Conservation (phyloP, 2,113 vertebrate species). For the Plotosus lineatus region DNA sequence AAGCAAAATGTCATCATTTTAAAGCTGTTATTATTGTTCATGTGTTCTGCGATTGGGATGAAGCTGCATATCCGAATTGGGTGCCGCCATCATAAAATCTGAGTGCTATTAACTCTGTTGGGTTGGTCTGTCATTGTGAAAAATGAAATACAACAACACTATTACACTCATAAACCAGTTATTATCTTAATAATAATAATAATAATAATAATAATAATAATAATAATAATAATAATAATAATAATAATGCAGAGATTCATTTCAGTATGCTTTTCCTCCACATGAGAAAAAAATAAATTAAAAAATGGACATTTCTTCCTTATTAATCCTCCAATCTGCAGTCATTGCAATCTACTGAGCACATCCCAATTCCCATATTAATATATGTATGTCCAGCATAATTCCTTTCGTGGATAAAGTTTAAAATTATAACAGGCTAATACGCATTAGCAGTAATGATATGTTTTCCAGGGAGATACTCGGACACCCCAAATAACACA, state of each 20-base stretch:
- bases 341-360: slow-evolving; percentile 6
- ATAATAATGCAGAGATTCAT: slow-evolving; percentile 6
- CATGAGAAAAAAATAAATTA: neutral
- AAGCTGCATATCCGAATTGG: slow-evolving; percentile 40
- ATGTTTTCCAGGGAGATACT: slow-evolving; percentile 42
- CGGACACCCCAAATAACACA: slow-evolving; percentile 18
- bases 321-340: slow-evolving; percentile 28
- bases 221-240: too few relatives aligned
- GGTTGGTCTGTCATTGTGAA: slow-evolving; percentile 35
- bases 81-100: slow-evolving; percentile 25
- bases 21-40: slow-evolving; percentile 43
- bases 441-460: slow-evolving; percentile 32
- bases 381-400: slow-evolving; percentile 12
- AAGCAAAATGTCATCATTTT: neutral
- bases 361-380: slow-evolving; percentile 19
- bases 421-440: slow-evolving; percentile 20
- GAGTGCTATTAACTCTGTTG: slow-evolving; percentile 39
- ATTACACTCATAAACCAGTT: slow-evolving; percentile 11
- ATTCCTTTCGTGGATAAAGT: slow-evolving; percentile 32
- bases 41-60: slow-evolving; percentile 15
- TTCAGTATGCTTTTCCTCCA: slow-evolving; percentile 10
- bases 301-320: neutral
- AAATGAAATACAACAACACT: slow-evolving; percentile 23
- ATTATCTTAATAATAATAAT: too few relatives aligned
- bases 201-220: too few relatives aligned